These are phyloP conservation scores for Brachyrhaphis roseni DNA, from an alignment of 2,797 vertebrate genomes.

Conservation along the genomic window DNA sequence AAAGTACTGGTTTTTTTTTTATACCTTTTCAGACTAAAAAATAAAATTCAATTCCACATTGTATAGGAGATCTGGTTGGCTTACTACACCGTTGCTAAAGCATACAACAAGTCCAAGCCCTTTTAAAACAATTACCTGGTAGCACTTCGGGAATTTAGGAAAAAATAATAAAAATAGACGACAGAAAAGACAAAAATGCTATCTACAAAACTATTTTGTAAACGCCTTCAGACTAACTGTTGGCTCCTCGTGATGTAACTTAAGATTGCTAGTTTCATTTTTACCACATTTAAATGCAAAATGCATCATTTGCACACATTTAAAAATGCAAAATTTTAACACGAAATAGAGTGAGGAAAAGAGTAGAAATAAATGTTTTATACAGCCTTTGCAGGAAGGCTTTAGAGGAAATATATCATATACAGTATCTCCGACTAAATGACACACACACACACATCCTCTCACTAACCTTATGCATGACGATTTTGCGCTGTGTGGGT, in stretches of 20 bases:
- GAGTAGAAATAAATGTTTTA: background rate
- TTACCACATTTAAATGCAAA: background rate
- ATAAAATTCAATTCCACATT: background rate
- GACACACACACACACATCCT: background rate
- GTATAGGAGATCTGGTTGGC: background rate
- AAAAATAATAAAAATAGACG: background rate
- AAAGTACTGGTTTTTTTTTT: background rate
- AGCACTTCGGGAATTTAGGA: background rate
- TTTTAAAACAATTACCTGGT: background rate
- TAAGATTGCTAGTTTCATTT: background rate
- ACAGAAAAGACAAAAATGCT: background rate
- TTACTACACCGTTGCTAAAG: background rate
- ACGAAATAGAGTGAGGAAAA: background rate
- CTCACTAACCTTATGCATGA: conserved; percentile 95
- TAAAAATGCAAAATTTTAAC: too few relatives aligned
- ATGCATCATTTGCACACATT: background rate
- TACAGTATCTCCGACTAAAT: background rate
- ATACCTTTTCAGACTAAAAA: background rate
- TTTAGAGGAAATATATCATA: background rate
- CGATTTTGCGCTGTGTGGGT: conserved; percentile 97
- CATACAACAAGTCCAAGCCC: too few relatives aligned
- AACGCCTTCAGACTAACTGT: background rate
- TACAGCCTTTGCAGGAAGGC: background rate
- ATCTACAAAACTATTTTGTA: too few relatives aligned
- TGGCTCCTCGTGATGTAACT: background rate